Percentiles rank a stretch among this genome's conserved stretches.
Evolutionary conservation across 2,888 invertebrate species (phyloP).

Genomic region (Brachyptera putata): DNA sequence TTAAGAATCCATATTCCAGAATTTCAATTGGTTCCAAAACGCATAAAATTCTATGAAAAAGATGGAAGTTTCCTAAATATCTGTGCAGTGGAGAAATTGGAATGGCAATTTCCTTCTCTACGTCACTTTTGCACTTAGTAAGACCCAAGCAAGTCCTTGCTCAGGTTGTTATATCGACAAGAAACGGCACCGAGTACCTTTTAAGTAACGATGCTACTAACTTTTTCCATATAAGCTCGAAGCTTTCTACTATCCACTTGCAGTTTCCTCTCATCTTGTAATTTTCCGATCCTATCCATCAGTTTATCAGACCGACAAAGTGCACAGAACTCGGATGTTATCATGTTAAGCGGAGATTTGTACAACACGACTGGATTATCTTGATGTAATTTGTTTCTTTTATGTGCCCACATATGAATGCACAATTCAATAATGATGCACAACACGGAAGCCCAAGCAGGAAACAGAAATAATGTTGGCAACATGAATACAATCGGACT

Average conservation of each 20-base stretch:
- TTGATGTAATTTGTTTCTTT: slow-evolving; percentile 43
- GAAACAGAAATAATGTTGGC: slow-evolving; percentile 57
- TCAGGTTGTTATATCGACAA: no score
- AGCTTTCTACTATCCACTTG: slow-evolving; percentile 22
- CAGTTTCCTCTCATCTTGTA: slow-evolving; percentile 56
- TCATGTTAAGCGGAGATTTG: slow-evolving; percentile 64
- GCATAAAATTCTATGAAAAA: no score
- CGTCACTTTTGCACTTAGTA: no score
- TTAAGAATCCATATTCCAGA: no score
- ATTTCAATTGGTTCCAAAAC: no score
- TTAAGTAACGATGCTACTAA: slow-evolving; percentile 18
- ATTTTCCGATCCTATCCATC: slow-evolving; percentile 58
- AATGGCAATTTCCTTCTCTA: no score
- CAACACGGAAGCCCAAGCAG: slow-evolving; percentile 50
- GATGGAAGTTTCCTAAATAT: no score
- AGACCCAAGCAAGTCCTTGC: no score
- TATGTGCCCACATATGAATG: slow-evolving; percentile 65
- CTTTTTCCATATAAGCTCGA: slow-evolving; percentile 22
- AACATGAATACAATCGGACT: slow-evolving; percentile 51
- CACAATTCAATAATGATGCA: slow-evolving; percentile 55
- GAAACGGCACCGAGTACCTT: no score
- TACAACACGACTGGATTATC: slow-evolving; percentile 42
- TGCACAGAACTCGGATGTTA: slow-evolving; percentile 65
- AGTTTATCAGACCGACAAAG: slow-evolving; percentile 59
- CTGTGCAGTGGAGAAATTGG: no score